Evolutionary conservation across 2,113 vertebrate species (phyloP), one percentile per base, ranked within the genome.

Genomic region (Aphelocoma coerulescens): DNA sequence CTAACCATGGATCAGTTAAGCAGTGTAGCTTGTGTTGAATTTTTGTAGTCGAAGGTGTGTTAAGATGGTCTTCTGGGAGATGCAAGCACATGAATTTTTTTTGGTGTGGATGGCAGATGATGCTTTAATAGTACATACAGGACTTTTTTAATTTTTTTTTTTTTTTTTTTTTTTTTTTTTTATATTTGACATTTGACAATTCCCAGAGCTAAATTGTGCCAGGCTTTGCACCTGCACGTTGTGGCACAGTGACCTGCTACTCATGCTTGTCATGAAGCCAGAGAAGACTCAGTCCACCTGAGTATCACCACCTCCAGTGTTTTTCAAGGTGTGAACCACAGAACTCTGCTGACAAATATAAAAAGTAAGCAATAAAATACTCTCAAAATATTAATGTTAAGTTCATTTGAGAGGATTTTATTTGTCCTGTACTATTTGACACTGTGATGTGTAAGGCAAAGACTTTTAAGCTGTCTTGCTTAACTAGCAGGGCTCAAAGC

Each of bases 61-160:
- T 72, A 48, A 73, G 14, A 62, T 8, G 35, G 58, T 77, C 23
- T 80, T 79, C 20, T 23, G 11, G 14, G 39, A 69, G 5, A 37
- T 79, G 16, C 12, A 84, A 59, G 24, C 49, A 33, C 11, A 16
- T 65, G 7, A 35, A 6, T 13, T 63, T 35, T 46, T 46, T 75
- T 27, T 75, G 8, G 10, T 79, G 35, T 41, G 20, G 2, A 24
- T 91, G 52, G 4, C 7, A 91, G 46, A 44, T 66, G 23, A 72
- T 10, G 1, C 18, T 72, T 66, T 62, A 72, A 55, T 55, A 59
- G 22, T 33, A 33, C 4, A 23, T 28, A 18, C 12, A 48, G 8
- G 4, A 18, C 2, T 10, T 51, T 37, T 20, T 3, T n/a, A n/a
- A n/a, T 16, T 8, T 14, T 13, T 5, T 6, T 46, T 17, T 16